Evolutionary conservation across 2,888 invertebrate genomes (phyloP), one percentile per base, ranked within the genome.

Genomic region (Oxytorus armatus): DNA sequence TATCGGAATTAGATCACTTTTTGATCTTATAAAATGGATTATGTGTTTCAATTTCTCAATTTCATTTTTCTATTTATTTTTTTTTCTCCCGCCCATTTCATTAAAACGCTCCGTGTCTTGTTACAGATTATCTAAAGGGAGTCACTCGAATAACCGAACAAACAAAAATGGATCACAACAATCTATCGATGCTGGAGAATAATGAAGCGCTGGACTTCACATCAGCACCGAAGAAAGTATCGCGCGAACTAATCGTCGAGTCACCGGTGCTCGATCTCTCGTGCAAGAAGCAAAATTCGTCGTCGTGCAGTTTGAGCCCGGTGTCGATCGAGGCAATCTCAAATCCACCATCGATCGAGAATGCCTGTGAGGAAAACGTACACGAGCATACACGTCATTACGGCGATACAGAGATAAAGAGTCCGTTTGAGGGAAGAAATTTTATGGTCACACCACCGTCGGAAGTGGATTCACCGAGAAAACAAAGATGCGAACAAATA

Each of bases 371-470:
- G 7, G 63, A 73, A 1, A 7, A 23, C 0, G 21, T n/a, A n/a
- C n/a, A n/a, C n/a, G n/a, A n/a, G n/a, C n/a, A n/a, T n/a, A n/a
- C n/a, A n/a, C n/a, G 10, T 36, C 8, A 63, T 16, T 59, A 57
- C 3, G 79, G 51, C 10, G 74, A 76, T 0, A 73, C 84, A 0
- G 86, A 86, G n/a, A 75, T 80, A 1, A 87, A 87, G 42, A 89
- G 86, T 79, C 86, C 89, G 0, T 85, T 85, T 33, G 86, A 85
- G 55, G 84, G 61, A 8, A 79, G 88, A 4, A 83, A 84, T 0
- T 88, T 83, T 23, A 85, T 89, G 85, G 85, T 89, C 21, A 90
- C 90, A 0, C 89, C 90, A 2, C 89, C 90, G 0, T 90, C 89
- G 0, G 89, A 89, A n/a, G 61, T 82, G 0, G 88, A 89, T 14